These are phyloP conservation scores for Allophyes oxyacanthae DNA, from an alignment of 2,888 invertebrate genomes.

Conservation along the genomic window DNA sequence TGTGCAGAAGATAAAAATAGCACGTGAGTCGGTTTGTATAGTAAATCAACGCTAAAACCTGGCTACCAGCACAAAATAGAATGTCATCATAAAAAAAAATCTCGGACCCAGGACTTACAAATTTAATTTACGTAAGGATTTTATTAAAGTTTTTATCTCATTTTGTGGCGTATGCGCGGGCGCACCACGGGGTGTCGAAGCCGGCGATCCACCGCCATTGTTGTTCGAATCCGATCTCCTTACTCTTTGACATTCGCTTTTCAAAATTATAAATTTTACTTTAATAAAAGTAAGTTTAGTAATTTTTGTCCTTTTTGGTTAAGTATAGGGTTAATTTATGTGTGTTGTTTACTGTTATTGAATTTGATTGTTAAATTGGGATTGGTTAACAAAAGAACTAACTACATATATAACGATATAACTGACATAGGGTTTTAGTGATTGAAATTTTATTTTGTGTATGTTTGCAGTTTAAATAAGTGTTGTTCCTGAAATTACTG, in stretches of 20 bases:
- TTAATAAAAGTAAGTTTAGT: constrained; percentile 77
- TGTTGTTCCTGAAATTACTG: too few species aligned
- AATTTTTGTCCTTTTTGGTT: constrained; percentile 63
- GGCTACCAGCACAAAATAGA: constrained; percentile 50
- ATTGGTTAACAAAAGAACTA: background rate
- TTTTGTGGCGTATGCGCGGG: constrained; percentile 77
- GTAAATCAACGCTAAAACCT: constrained; percentile 16
- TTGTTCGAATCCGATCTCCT: constrained; percentile 76
- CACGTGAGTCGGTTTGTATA: background rate
- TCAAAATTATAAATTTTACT: constrained; percentile 84
- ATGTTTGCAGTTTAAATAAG: too few species aligned
- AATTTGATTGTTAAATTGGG: constrained; percentile 30
- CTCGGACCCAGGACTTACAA: constrained; percentile 75
- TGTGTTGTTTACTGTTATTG: constrained; percentile 50
- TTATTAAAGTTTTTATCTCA: constrained; percentile 82
- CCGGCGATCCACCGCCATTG: constrained; percentile 78
- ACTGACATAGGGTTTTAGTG: too few species aligned
- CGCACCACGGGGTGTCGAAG: constrained; percentile 77
- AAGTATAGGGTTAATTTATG: constrained; percentile 47
- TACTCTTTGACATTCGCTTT: constrained; percentile 82
- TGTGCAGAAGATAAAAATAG: too few species aligned
- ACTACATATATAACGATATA: too few species aligned
- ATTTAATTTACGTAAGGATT: constrained; percentile 86
- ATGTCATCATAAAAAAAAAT: constrained; percentile 68
- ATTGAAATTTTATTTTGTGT: too few species aligned